Percentiles rank a stretch among this genome's conserved stretches.
Evolutionary conservation across 2,113 vertebrate genomes (phyloP).

Genomic region (Malurus elegans): DNA sequence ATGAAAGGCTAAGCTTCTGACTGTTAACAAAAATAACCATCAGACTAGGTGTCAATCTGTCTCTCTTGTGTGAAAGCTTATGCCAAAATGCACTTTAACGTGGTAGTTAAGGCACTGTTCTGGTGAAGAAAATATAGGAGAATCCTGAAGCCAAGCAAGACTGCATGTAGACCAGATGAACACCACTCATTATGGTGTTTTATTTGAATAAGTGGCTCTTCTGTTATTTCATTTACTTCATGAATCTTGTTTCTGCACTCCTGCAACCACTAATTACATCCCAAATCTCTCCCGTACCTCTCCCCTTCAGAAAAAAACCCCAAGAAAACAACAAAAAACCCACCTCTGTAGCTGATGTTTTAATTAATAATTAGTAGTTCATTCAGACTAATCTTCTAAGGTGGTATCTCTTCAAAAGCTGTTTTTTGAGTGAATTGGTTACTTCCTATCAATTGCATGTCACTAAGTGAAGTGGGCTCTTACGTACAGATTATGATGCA

Average conservation of each 20-base stretch:
- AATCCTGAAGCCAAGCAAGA: neutral
- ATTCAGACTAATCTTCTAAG: neutral
- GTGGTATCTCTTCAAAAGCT: neutral
- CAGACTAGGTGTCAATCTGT: neutral
- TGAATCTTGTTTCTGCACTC: neutral
- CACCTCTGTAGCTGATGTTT: neutral
- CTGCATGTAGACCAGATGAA: neutral
- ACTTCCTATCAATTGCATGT: neutral
- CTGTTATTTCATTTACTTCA: neutral
- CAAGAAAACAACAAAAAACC: neutral
- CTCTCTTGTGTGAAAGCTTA: neutral
- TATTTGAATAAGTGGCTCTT: neutral
- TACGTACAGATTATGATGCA: neutral
- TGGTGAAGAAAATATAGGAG: neutral
- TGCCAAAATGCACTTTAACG: neutral
- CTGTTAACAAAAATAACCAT: slow-evolving; percentile 4
- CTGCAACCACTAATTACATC: neutral
- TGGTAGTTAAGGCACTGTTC: neutral
- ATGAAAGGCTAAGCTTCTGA: neutral
- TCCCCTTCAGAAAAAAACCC: neutral
- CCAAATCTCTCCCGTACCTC: neutral
- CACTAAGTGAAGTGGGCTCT: neutral
- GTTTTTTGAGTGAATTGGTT: neutral
- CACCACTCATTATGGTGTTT: neutral
- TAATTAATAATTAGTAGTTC: neutral